phyloP scores from a whole-genome alignment of 1,140 invertebrate genomes.

The Lepidurus arcticus region DNA sequence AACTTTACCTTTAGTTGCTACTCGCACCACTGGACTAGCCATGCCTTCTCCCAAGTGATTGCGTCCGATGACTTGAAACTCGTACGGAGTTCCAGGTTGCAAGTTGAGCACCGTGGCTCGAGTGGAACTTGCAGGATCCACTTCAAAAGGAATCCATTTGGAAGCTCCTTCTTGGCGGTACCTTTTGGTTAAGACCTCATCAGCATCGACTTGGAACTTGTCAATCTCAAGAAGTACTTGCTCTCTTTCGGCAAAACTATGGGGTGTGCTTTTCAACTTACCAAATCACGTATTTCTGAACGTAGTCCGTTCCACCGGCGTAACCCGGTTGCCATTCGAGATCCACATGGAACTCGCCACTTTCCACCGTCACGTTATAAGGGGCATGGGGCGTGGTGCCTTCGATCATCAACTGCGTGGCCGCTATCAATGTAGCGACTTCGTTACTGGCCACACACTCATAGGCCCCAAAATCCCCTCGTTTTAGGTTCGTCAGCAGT shows the following conservation, averaged over 20 bases:
- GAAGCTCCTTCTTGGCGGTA: constrained; percentile 72
- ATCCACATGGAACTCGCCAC: constrained; percentile 81
- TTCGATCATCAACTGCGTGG: constrained; percentile 86
- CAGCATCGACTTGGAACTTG: not conserved
- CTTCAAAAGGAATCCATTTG: constrained; percentile 85
- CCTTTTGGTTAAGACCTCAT: constrained; percentile 45
- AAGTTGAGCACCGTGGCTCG: constrained; percentile 85
- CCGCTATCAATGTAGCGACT: constrained; percentile 82
- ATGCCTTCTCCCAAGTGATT: constrained; percentile 90
- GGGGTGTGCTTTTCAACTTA: constrained; percentile 45
- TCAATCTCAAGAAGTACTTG: constrained; percentile 13
- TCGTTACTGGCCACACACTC: constrained; percentile 92
- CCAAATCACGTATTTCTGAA: constrained; percentile 91
- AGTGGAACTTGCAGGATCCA: constrained; percentile 83
- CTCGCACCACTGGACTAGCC: constrained; percentile 85
- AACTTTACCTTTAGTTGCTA: constrained; percentile 77
- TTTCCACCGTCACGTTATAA: constrained; percentile 81
- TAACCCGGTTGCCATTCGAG: constrained; percentile 90
- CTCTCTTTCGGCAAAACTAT: not conserved
- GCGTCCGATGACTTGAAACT: constrained; percentile 93
- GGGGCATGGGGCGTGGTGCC: constrained; percentile 94
- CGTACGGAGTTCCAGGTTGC: constrained; percentile 82
- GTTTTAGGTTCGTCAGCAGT: constrained; percentile 76
- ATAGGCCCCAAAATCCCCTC: constrained; percentile 88
- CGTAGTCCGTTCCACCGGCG: constrained; percentile 86